Evolutionary conservation across 2,113 vertebrate genomes (phyloP).

Genomic region (Sula dactylatra): DNA sequence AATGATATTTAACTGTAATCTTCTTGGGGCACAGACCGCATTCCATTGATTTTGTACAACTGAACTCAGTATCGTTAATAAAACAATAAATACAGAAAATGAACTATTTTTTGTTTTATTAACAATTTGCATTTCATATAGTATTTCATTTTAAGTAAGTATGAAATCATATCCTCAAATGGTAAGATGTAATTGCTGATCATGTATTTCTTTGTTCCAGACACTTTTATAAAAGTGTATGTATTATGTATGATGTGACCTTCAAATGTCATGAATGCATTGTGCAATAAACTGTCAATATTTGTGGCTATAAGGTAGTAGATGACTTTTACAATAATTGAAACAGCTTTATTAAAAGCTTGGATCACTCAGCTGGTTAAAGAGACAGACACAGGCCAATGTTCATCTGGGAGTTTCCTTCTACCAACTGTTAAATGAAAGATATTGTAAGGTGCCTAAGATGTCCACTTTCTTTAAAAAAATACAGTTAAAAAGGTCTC

Average conservation of each 20-base stretch:
- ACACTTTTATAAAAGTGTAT: conserved; percentile 91
- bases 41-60: neutral
- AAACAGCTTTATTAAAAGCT: conserved; percentile 99
- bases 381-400: conserved; percentile 81
- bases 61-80: neutral
- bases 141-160: conserved; percentile 65
- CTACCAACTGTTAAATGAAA: conserved; percentile 82
- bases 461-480: conserved; percentile 58
- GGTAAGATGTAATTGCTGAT: conserved; percentile 89
- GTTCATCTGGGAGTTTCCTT: conserved; percentile 75
- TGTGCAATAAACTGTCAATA: conserved; percentile 99
- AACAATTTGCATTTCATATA: conserved; percentile 65
- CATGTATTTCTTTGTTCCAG: conserved; percentile 88
- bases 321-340: conserved; percentile 99
- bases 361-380: conserved; percentile 97
- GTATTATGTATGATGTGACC: conserved; percentile 99
- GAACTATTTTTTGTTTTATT: conserved; percentile 50
- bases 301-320: conserved; percentile 99
- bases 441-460: conserved; percentile 76
- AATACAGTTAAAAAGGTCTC: conserved; percentile 12
- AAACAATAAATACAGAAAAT: conserved; percentile 38
- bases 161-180: conserved; percentile 78
- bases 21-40: neutral
- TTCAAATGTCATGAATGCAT: conserved; percentile 99
- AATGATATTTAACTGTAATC: neutral